Percentiles rank a stretch among this genome's conserved stretches.
phyloP scores from a whole-genome alignment of 2,113 vertebrate species.

The Halcyon senegalensis region DNA sequence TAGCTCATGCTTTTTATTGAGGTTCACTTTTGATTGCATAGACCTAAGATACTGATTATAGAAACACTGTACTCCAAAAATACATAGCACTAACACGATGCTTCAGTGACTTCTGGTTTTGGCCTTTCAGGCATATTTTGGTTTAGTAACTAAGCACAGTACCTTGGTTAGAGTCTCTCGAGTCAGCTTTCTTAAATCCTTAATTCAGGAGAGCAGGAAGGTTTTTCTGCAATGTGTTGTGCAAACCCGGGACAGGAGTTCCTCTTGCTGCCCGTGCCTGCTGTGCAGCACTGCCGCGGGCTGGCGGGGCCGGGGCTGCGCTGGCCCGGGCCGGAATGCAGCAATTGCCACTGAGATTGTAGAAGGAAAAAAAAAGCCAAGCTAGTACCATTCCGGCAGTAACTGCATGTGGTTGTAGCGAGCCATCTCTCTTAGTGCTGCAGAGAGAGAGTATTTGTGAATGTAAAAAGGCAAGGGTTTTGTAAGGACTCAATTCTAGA shows the following conservation, averaged over 20 bases:
- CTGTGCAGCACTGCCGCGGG: conserved; percentile 6
- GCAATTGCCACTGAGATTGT: background rate
- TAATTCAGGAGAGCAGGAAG: background rate
- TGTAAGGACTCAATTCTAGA: background rate
- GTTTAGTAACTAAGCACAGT: background rate
- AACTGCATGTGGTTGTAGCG: background rate
- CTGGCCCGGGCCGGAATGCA: background rate
- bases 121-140: background rate
- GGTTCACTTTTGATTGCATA: background rate
- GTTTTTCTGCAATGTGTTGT: background rate
- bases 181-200: background rate
- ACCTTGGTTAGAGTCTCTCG: background rate
- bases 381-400: background rate
- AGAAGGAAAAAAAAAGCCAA: background rate
- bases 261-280: background rate
- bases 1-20: background rate
- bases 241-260: background rate
- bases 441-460: background rate
- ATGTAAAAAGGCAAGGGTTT: background rate
- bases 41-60: background rate
- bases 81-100: fast-evolving
- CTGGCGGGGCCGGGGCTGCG: background rate
- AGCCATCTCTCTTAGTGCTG: background rate
- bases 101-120: background rate
- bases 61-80: background rate